Conservation (phyloP, 1,140 invertebrate genomes). For the Drosophila parvula region DNA sequence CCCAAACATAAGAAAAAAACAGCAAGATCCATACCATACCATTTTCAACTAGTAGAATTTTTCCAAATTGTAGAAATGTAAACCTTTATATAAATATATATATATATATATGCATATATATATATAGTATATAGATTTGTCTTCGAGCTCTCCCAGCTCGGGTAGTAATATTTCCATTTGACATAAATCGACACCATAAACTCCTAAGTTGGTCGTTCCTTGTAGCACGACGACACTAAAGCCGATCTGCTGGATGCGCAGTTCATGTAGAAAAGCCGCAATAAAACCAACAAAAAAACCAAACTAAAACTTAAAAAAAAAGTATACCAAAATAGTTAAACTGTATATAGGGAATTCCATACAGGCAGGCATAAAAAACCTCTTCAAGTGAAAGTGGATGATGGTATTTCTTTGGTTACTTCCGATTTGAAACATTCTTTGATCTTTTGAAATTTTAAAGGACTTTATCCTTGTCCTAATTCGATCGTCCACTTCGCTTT, state of each 20-base stretch:
- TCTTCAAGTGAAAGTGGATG: conserved; percentile 29
- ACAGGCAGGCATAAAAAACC: conserved; percentile 21
- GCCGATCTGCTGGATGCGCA: conserved; percentile 5
- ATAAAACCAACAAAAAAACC: conserved; percentile 14
- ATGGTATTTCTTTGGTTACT: background rate
- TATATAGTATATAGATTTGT: conserved; percentile 44
- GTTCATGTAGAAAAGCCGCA: conserved; percentile 39
- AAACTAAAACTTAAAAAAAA: conserved; percentile 1
- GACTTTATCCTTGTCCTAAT: background rate
- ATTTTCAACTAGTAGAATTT: conserved; percentile 77
- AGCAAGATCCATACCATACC: conserved; percentile 44
- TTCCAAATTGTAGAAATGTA: conserved; percentile 75
- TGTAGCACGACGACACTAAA: conserved; percentile 4
- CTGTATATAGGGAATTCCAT: conserved; percentile 41
- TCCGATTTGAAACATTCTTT: background rate
- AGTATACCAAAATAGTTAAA: conserved; percentile 39
- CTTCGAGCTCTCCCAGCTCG: conserved; percentile 32
- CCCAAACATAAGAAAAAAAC: conserved; percentile 27
- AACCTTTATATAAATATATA: conserved; percentile 51
- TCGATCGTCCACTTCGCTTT: conserved; percentile 29
- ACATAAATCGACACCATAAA: conserved; percentile 34
- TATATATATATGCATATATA: conserved; percentile 25
- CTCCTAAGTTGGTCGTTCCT: conserved; percentile 38
- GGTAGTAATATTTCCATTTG: conserved; percentile 35
- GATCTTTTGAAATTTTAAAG: background rate